Evolutionary conservation across 2,113 vertebrate species (phyloP), one percentile per base, ranked within the genome.

Genomic region (Prunella fulvescens): DNA sequence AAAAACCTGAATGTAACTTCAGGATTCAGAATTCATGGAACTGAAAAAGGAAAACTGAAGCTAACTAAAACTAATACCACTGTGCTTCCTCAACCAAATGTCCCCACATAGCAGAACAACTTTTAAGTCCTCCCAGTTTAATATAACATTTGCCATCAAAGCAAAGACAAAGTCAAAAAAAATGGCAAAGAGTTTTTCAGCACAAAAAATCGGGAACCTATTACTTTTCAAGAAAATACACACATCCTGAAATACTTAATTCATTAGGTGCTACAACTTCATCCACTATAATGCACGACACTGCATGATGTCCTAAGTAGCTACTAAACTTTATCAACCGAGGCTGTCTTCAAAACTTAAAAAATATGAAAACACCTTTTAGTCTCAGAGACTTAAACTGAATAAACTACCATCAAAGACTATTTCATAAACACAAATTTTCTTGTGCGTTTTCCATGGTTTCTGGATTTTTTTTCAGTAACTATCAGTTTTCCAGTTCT

Each of bases 361-460:
- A 7, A 51, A 81, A 24, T 1, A 7, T 0, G 17, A 11, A 9
- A 81, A 39, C 2, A 7, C 4, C 2, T 42, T 35, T 31, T 14
- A 45, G 18, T 29, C n/a, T 45, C 20, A 19, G 0, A 28, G 2
- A 40, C 4, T 29, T 51, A 8, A 35, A 19, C 3, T 65, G 61
- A 20, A 56, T 16, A 8, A 58, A 18, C 48, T 16, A 23, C 8
- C 48, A 33, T 5, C 18, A n/a, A 47, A 17, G 7, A 23, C 12
- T 10, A 5, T 4, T 28, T 35, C 3, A 50, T 22, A 40, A 35
- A 19, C 4, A 54, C 12, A 35, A 26, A 0, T 14, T 26, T 37
- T 54, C 3, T 3, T 50, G 2, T 0, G 3, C 3, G 3, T 17
- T 70, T 44, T 51, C 5, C 2, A 0, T 3, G 3, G 8, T 10